A percentile compares a stretch with the other conserved stretches of the same genome.
phyloP scores from a whole-genome alignment of 2,113 vertebrate species.

The Petromus typicus region DNA sequence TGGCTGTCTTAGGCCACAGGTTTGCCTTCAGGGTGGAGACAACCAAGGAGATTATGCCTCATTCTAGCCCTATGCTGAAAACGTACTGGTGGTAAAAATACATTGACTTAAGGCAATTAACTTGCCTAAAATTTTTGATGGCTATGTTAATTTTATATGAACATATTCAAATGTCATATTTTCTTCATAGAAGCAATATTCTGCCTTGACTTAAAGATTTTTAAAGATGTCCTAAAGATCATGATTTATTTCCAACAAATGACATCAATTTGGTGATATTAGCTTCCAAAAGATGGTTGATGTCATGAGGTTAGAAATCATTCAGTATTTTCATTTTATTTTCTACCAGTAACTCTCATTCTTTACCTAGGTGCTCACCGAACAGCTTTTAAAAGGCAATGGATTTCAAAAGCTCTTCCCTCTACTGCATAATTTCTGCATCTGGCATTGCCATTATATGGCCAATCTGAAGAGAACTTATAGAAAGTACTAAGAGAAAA shows the following conservation, averaged over 20 bases:
- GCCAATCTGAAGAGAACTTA: background rate
- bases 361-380: background rate
- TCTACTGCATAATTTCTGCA: background rate
- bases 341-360: background rate
- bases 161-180: background rate
- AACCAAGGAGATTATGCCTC: background rate
- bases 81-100: background rate
- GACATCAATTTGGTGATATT: background rate
- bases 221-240: background rate
- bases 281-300: background rate
- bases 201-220: too few relatives aligned
- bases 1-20: too few relatives aligned
- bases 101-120: background rate
- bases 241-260: background rate
- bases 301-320: background rate
- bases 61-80: background rate
- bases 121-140: background rate
- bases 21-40: background rate
- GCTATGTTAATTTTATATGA: background rate
- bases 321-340: slow-evolving; percentile 29
- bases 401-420: background rate
- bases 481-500: background rate
- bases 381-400: background rate
- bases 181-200: background rate
- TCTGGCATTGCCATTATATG: background rate